Conservation (phyloP, 2,113 vertebrate genomes). For the Oxygymnocypris stewartii region DNA sequence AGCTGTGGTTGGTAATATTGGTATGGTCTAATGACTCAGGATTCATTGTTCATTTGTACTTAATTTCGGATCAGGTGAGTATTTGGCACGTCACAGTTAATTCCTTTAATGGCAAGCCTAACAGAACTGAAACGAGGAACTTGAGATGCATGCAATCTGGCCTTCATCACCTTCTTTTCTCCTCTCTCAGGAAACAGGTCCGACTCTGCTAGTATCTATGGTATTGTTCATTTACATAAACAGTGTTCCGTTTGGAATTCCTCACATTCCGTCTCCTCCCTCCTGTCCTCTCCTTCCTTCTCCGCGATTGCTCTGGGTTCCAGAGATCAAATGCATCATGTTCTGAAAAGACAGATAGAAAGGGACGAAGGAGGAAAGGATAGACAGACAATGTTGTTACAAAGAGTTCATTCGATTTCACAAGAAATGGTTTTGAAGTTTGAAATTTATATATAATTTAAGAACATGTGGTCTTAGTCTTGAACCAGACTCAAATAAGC, state of each 20-base stretch:
- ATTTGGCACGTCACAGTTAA: neutral
- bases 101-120: neutral
- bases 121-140: neutral
- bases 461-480: neutral
- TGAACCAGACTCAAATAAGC: neutral
- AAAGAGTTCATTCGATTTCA: neutral
- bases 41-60: neutral
- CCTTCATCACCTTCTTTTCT: conserved; percentile 55
- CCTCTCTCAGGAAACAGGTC: conserved; percentile 69
- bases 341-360: conserved; percentile 6
- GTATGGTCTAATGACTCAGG: neutral
- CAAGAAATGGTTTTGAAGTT: neutral
- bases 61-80: neutral
- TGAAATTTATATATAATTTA: too few species aligned
- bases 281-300: conserved; percentile 69
- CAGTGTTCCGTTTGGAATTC: conserved; percentile 67
- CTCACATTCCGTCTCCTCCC: conserved; percentile 65
- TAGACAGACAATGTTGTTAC: neutral
- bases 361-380: neutral
- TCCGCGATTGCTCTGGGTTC: conserved; percentile 62
- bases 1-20: neutral
- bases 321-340: conserved; percentile 9
- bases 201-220: conserved; percentile 49
- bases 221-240: conserved; percentile 74
- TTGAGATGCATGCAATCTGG: neutral